Evolutionary conservation across 2,888 invertebrate genomes (phyloP), one percentile per base, ranked within the genome.

Genomic region (Pyrrhosoma nymphula): DNA sequence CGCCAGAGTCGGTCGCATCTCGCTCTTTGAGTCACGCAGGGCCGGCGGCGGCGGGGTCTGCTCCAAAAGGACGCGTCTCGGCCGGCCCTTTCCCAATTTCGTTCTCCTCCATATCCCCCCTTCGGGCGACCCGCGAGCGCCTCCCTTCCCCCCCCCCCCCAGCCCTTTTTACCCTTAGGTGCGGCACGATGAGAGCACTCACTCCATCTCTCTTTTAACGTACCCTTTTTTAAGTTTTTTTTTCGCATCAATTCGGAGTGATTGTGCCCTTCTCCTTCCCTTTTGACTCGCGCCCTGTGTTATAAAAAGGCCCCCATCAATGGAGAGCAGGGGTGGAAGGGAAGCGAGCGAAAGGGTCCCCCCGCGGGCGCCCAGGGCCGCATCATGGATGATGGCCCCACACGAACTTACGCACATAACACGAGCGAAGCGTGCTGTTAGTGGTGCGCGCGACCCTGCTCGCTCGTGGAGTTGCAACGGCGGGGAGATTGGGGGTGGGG

Each of bases 191-290:
- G 10, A n/a, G n/a, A 3, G 0, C 69, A 4, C 69, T 0, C 69
- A 8, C 69, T 12, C 69, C 14, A 0, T 8, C 69, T n/a, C 69
- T n/a, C 69, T 69, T 60, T 69, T 69, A 35, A 82, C 35, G 30
- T 82, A 35, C 82, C 82, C n/a, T 47, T 47, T 47, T 82, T 82
- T 82, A 35, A 82, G 82, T 82, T 82, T 82, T 82, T 82, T 82
- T 82, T 35, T 35, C 75, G 75, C 75, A 75, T 75, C 75, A 30
- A 75, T 75, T 75, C 82, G 30, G 82, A 82, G 82, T 82, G 82
- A 82, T 82, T 82, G 35, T 35, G 82, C 35, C 12, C 20, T 16
- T 56, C 10, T 75, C n/a, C n/a, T n/a, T n/a, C 69, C 69, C n/a
- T 26, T 69, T 69, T 47, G 20, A 20, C 69, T 26, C 69, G 23